Evolutionary conservation across 2,113 vertebrate genomes (phyloP), one percentile per base, ranked within the genome.

Genomic region (Pimephales promelas): DNA sequence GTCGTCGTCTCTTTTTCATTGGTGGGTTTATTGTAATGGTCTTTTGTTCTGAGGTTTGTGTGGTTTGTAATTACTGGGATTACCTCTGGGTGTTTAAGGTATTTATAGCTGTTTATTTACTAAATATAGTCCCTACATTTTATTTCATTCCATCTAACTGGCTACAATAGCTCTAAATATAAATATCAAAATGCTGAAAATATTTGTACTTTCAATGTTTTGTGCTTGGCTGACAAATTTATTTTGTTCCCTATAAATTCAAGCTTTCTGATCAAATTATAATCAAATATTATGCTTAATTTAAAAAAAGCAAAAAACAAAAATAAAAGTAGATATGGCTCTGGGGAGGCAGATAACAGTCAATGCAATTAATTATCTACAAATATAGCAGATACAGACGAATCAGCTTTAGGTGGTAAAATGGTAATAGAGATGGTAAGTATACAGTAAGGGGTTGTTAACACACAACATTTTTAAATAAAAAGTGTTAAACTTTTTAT

Each of bases 321-420:
- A 57, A 79, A 68, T 22, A 18, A 74, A 76, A 28, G 18, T 73
- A 49, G 49, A 82, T 83, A 70, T 52, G 56, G 34, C 34, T 57
- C 79, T 34, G 6, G 26, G 26, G 57, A 56, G 74, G 36, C 61
- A 76, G n/a, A 52, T 61, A 90, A 88, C 93, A 88, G 89, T 92
- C 87, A 79, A 40, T 83, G 87, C 93, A 93, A 95, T 94, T 93
- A 94, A 95, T 96, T 93, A 95, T 93, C 93, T 93, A 90, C 94
- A 93, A 95, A 91, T 91, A 92, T 70, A 84, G 82, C n/a, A 52
- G 36, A 54, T n/a, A 61, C 26, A 47, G 11, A 36, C 3, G 26
- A 52, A 11, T 64, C 26, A 61, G 61, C n/a, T n/a, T n/a, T 22
- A 54, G 6, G 52, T 31, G 31, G 14, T 24, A 20, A 56, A 18